phyloP scores from a whole-genome alignment of 2,797 vertebrate species.

The Chiroxiphia lanceolata region DNA sequence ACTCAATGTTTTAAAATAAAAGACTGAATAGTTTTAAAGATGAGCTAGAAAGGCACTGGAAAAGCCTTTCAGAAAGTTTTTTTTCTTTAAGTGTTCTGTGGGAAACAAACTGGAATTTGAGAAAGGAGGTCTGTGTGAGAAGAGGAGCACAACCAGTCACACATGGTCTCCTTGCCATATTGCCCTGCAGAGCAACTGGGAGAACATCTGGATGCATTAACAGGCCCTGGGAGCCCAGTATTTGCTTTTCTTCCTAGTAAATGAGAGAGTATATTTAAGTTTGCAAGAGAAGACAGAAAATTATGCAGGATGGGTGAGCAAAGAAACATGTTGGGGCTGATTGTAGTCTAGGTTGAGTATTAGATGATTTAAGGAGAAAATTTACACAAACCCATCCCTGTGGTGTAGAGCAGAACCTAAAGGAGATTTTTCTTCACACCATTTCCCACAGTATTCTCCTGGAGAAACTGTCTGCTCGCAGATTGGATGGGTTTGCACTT shows the following conservation, averaged over 20 bases:
- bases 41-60: background rate
- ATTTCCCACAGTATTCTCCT: background rate
- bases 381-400: background rate
- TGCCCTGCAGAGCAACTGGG: background rate
- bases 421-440: background rate
- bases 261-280: background rate
- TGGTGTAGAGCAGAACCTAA: background rate
- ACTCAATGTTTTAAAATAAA: background rate
- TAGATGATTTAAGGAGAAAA: background rate
- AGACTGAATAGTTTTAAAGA: background rate
- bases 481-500: background rate
- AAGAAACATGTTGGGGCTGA: background rate
- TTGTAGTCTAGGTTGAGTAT: background rate
- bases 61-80: background rate
- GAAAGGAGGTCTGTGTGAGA: background rate
- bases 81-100: background rate
- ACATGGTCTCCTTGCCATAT: background rate
- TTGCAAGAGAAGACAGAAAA: background rate
- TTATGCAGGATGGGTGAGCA: background rate
- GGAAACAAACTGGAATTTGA: background rate
- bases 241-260: background rate
- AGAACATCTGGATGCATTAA: background rate
- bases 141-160: background rate
- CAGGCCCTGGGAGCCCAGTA: background rate
- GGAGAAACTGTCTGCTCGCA: background rate